Conservation (phyloP, 1,140 invertebrate genomes). For the Drosophila truncata region DNA sequence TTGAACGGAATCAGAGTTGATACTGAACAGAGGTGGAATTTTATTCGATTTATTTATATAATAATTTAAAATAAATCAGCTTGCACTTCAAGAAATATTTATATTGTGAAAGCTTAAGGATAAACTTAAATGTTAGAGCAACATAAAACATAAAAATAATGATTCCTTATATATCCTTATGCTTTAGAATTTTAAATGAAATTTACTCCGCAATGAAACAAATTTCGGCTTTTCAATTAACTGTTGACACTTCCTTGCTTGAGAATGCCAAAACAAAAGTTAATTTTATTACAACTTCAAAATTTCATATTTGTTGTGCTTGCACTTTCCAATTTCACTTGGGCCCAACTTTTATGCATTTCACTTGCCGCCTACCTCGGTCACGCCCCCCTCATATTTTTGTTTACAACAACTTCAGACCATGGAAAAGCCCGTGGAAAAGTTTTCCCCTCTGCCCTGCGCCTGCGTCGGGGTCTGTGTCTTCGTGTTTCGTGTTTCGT, state of each 20-base stretch:
- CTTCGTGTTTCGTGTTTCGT: slow-evolving; percentile 29
- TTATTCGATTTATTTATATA: neutral
- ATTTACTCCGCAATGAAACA: slow-evolving; percentile 21
- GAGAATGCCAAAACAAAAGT: slow-evolving; percentile 59
- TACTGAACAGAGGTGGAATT: neutral
- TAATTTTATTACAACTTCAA: slow-evolving; percentile 70
- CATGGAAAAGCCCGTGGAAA: slow-evolving; percentile 31
- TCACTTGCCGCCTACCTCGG: slow-evolving; percentile 7
- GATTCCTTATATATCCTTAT: neutral
- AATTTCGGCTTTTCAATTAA: slow-evolving; percentile 64
- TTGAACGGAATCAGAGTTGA: neutral
- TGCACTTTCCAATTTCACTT: slow-evolving; percentile 64
- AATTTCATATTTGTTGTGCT: slow-evolving; percentile 59
- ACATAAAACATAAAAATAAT: neutral
- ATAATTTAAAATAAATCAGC: too few species aligned
- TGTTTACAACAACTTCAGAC: slow-evolving; percentile 67
- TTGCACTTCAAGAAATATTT: neutral
- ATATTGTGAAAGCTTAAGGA: neutral
- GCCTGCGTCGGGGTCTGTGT: slow-evolving; percentile 28
- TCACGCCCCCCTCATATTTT: slow-evolving; percentile 46
- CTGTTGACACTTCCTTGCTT: slow-evolving; percentile 59
- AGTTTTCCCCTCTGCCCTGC: slow-evolving; percentile 57
- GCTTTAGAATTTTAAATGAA: neutral
- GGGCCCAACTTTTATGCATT: slow-evolving; percentile 47
- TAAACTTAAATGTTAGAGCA: too few species aligned